These are phyloP conservation scores for Chrosomus eos DNA, from an alignment of 2,797 vertebrate species.

Conservation along the genomic window DNA sequence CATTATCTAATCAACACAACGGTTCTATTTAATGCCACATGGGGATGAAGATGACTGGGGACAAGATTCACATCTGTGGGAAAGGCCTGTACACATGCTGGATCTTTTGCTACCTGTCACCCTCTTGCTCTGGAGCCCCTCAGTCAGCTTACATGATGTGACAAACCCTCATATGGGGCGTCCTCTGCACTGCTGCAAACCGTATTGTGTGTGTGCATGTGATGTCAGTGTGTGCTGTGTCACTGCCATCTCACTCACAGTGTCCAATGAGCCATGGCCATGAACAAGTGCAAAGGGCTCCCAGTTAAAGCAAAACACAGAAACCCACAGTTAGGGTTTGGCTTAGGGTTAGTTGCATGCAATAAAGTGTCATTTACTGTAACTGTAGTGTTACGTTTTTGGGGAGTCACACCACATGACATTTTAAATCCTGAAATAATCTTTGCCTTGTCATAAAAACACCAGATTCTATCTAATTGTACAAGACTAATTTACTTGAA, in stretches of 20 bases:
- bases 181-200: slow-evolving; percentile 8
- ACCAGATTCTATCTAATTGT: too few species aligned
- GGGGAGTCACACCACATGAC: neutral
- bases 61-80: neutral
- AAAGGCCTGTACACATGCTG: neutral
- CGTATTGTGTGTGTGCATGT: slow-evolving; percentile 6
- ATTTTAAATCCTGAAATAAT: neutral
- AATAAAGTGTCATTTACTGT: too few species aligned
- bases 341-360: too few species aligned
- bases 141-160: neutral
- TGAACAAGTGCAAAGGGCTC: neutral
- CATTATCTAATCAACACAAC: slow-evolving; percentile 9
- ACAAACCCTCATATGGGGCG: neutral
- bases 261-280: slow-evolving; percentile 25
- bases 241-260: slow-evolving; percentile 4
- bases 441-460: too few species aligned
- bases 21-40: neutral
- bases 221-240: slow-evolving; percentile 7
- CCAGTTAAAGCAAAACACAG: slow-evolving; percentile 2
- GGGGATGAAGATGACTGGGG: neutral
- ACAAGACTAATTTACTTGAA: too few species aligned
- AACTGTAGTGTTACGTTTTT: too few species aligned
- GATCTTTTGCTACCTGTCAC: neutral
- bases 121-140: neutral
- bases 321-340: neutral